Conservation (phyloP, 2,113 vertebrate genomes). For the Setophaga kirtlandii region DNA sequence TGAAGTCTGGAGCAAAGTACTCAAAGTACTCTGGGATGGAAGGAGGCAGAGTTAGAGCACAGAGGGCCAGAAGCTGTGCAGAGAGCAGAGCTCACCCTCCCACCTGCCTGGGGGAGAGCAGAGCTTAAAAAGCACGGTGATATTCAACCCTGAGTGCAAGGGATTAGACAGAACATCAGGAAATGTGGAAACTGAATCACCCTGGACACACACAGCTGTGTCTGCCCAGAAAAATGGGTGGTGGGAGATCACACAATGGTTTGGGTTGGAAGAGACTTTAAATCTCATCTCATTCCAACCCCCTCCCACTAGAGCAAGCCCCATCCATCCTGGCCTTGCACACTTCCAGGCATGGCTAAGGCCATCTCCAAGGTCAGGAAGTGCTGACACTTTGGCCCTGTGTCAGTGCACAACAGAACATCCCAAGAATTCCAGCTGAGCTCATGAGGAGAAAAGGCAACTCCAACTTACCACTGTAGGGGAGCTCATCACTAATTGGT, state of each 20-base stretch:
- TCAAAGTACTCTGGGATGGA: constrained; percentile 91
- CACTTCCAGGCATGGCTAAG: not conserved
- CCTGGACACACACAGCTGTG: fast-evolving
- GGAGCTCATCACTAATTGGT: constrained; percentile 95
- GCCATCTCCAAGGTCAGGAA: not conserved
- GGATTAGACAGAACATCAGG: not conserved
- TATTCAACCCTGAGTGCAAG: not conserved
- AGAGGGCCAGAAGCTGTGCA: not conserved
- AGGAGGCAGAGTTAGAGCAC: not conserved
- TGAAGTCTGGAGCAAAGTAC: constrained; percentile 98
- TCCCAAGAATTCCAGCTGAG: not conserved
- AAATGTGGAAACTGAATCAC: not conserved
- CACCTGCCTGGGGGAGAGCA: not conserved
- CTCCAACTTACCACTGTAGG: constrained; percentile 89
- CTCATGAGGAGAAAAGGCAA: fast-evolving
- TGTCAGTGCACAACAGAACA: fast-evolving
- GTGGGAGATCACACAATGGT: not conserved
- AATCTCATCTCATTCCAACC: not conserved
- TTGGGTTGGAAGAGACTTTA: not conserved
- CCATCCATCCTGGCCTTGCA: not conserved
- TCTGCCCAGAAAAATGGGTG: not conserved
- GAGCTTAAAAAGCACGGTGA: not conserved
- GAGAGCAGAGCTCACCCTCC: not conserved
- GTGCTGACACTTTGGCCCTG: not conserved
- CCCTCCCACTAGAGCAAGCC: not conserved